Conservation (phyloP, 2,888 invertebrate genomes). For the Parochlus steinenii region DNA sequence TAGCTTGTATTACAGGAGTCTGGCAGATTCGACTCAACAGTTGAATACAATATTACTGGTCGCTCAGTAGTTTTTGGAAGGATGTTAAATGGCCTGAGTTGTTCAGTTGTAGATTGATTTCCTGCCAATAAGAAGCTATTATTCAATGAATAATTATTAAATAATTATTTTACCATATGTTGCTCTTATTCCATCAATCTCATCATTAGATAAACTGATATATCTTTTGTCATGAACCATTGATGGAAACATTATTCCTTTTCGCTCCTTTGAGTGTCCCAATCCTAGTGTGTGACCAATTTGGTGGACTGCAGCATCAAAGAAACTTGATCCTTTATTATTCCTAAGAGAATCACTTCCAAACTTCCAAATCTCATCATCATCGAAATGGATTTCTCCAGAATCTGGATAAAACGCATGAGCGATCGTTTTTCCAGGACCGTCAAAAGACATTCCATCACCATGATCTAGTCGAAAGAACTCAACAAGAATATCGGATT, state of each 20-base stretch:
- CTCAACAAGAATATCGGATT: slow-evolving; percentile 6
- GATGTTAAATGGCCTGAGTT: too few species aligned
- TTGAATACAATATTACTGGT: not conserved
- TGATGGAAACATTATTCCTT: too few species aligned
- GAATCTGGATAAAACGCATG: slow-evolving; percentile 75
- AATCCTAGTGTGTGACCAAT: slow-evolving; percentile 73
- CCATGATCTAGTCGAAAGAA: slow-evolving; percentile 6
- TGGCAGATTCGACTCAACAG: too few species aligned
- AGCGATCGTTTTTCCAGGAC: slow-evolving; percentile 29
- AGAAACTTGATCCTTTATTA: slow-evolving; percentile 14
- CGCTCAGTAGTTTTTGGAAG: not conserved
- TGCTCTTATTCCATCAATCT: too few species aligned
- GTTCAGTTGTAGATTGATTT: too few species aligned
- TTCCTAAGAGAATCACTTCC: slow-evolving; percentile 51
- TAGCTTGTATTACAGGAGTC: slow-evolving; percentile 68
- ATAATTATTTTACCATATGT: too few species aligned
- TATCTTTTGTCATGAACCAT: too few species aligned
- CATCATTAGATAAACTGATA: too few species aligned
- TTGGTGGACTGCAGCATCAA: slow-evolving; percentile 51
- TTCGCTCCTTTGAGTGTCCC: slow-evolving; percentile 66
- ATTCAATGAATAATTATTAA: too few species aligned
- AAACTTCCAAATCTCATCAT: slow-evolving; percentile 60
- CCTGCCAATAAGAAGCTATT: too few species aligned
- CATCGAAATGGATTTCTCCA: slow-evolving; percentile 73
- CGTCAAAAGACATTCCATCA: slow-evolving; percentile 1